Percentiles rank a stretch among this genome's conserved stretches.
Conservation (phyloP, 2,113 vertebrate species). For the Tychaedon coryphoeus region DNA sequence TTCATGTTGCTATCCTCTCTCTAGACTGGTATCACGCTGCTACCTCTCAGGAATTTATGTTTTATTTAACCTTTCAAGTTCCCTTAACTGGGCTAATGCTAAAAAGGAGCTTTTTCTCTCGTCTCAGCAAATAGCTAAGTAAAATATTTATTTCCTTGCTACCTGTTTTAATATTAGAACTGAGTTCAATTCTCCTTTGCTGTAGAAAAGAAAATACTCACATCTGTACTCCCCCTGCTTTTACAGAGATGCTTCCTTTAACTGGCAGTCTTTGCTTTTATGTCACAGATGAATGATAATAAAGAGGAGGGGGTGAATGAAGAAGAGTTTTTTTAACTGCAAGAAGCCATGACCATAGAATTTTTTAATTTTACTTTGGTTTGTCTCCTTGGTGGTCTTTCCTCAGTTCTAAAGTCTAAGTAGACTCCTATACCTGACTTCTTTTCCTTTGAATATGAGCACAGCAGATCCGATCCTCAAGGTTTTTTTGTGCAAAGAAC, state of each 20-base stretch:
- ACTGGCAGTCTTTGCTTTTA: background rate
- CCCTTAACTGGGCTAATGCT: background rate
- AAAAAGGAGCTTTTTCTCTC: background rate
- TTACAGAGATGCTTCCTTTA: background rate
- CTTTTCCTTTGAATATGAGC: background rate
- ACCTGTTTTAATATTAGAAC: background rate
- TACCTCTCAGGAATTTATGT: background rate
- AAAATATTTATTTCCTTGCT: background rate
- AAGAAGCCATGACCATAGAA: background rate
- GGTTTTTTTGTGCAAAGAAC: background rate
- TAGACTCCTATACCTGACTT: background rate
- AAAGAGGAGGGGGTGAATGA: background rate
- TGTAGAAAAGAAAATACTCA: background rate
- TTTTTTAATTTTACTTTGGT: background rate
- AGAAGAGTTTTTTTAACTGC: background rate
- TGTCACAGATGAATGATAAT: background rate
- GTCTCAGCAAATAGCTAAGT: background rate
- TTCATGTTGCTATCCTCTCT: background rate
- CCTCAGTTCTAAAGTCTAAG: background rate
- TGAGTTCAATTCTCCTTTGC: background rate
- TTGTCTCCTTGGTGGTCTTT: background rate
- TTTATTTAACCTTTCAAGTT: slow-evolving; percentile 13
- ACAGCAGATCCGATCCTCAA: background rate
- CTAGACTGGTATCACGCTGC: background rate
- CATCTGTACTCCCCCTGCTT: background rate